Base-by-base conservation (phyloP, 2,888 invertebrate species). In the Rhyacophila evoluta region DNA sequence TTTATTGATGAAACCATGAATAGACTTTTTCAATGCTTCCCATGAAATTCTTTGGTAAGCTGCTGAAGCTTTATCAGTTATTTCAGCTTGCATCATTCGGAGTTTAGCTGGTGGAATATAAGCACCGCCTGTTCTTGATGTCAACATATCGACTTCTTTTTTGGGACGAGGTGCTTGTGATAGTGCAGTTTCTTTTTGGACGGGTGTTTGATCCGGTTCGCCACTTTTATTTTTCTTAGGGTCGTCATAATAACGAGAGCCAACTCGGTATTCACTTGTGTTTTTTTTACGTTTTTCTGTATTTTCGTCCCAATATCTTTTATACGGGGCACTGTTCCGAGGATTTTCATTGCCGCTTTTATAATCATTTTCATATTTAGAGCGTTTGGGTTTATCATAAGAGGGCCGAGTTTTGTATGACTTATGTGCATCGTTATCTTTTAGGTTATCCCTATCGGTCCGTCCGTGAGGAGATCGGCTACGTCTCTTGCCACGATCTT, bases 41-140 rank as follows among this genome's bases (percentile, higher is more conserved):
- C 99, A 99, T 0, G 99, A 96, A 72, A 99, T 93, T 83, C 99
- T 91, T 86, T 99, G 99, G 87, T 97, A 99, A 1, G 97, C 96
- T 27, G 94, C 93, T 81, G 97, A 97, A n/a, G 94, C 91, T 89
- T 99, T 99, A 85, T 99, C 99, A 0, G 96, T 96, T 74, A 99
- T 98, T 86, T 96, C 94, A 0, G 95, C 96, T 88, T 99, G 98
- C 96, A 99, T 96, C 92, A 98, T 91, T 25, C 95, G 92, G 41
- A 99, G 89, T 85, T 96, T 97, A 0, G 99, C 99, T 0, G 99
- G 99, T 0, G 99, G 99, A 84, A 99, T 99, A 84, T 99, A 99
- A 2, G 99, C 99, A 77, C 97, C 97, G 39, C 97, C 97, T 6
- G 97, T 97, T 85, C 92, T 92, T 0, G 96, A 95, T 72, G 95